Evolutionary conservation across 2,797 vertebrate genomes (phyloP), one percentile per base, ranked within the genome.

Genomic region (Argya squamiceps): DNA sequence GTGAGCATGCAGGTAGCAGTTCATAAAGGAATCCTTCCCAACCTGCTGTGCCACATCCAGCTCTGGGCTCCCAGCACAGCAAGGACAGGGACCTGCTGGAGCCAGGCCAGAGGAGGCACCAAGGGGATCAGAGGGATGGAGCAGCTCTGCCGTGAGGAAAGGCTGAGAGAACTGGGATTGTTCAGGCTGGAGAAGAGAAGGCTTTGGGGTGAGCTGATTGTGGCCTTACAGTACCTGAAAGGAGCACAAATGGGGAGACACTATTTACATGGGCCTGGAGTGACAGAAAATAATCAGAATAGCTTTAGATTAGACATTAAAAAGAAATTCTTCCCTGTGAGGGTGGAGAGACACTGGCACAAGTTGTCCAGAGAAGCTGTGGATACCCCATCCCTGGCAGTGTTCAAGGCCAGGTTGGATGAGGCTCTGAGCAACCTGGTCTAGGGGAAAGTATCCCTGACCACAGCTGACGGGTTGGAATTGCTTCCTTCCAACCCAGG

Each of bases 171-270:
- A 2, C 0, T 39, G 20, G 37, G 17, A 2, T 22, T 70, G 16
- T 19, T 50, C 43, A 10, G 11, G 0, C 3, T 50, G 29, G 37
- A 22, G 3, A 0, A 37, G 23, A 43, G 2, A 8, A 39, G 11
- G 3, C 2, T 44, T 0, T 30, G 7, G 17, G 2, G 2, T 37
- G 29, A 44, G 0, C 4, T 7, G 2, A 37, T 2, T 56, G 11
- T 12, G 4, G 0, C 2, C 16, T 63, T 70, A 0, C 17, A 26
- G 3, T 1, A 1, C 39, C 8, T 12, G 9, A 1, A 70, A 39
- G 11, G 11, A 16, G 0, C 4, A 63, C 63, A 8, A 16, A 15
- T 8, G 3, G 9, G 34, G 10, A 56, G 9, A 18, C 1, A 21
- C 9, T 7, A 14, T 62, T 75, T 43, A 5, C 5, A 50, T 22